These are phyloP conservation scores for Andrena praecox DNA, from an alignment of 2,888 invertebrate species.

Conservation along the genomic window DNA sequence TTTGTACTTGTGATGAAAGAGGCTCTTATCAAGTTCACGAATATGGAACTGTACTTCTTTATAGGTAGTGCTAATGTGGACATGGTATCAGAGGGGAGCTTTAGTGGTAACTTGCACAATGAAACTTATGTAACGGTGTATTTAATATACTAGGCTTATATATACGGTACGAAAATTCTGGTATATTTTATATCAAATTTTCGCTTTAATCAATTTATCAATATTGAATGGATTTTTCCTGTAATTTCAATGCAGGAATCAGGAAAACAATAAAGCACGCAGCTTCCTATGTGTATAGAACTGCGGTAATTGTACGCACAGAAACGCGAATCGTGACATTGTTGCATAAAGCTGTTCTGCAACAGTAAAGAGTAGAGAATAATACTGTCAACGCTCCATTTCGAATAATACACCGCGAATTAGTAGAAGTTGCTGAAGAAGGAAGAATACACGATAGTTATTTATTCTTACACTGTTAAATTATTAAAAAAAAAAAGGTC, in stretches of 20 bases:
- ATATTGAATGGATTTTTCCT: not conserved
- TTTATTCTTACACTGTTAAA: constrained; percentile 17
- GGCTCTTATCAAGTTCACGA: constrained; percentile 44
- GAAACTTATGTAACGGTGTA: constrained; percentile 20
- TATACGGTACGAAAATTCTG: not conserved
- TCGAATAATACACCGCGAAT: not conserved
- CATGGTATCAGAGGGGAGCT: constrained; percentile 3
- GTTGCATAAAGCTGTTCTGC: no score
- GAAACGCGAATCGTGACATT: no score
- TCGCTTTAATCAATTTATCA: no score
- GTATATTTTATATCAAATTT: no score
- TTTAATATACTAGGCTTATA: not conserved
- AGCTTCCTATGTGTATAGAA: not conserved
- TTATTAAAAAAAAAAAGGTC: constrained; percentile 16
- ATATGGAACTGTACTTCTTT: constrained; percentile 13
- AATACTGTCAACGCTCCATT: constrained; percentile 1
- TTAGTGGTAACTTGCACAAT: not conserved
- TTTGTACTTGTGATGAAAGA: constrained; percentile 47
- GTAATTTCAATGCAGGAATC: not conserved
- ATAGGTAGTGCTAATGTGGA: constrained; percentile 17
- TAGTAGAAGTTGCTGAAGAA: not conserved
- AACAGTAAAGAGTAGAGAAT: not conserved
- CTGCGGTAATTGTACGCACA: no score
- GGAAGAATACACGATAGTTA: not conserved
- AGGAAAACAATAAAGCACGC: not conserved